Percentiles rank a stretch among this genome's conserved stretches.
These are phyloP conservation scores for Thalassophryne amazonica DNA, from an alignment of 2,797 vertebrate genomes.

Conservation along the genomic window DNA sequence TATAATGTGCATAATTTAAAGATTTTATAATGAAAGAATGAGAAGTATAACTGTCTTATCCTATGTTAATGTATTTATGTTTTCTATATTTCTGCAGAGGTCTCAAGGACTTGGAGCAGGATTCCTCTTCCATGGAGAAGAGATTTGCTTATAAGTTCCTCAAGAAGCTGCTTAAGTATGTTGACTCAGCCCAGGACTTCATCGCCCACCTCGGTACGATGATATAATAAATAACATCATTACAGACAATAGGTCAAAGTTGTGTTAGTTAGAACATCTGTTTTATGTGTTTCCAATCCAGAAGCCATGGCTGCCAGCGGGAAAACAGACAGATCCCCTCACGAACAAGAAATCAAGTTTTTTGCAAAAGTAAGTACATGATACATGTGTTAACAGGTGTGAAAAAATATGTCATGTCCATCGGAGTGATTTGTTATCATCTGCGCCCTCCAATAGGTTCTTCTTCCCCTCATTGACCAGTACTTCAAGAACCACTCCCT, in stretches of 20 bases:
- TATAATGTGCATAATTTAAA: no score
- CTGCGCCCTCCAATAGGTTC: constrained; percentile 79
- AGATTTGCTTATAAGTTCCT: constrained; percentile 97
- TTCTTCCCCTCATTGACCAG: constrained; percentile 96
- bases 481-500: constrained; percentile 98
- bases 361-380: constrained; percentile 91
- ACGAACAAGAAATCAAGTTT: constrained; percentile 98
- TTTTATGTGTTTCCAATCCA: constrained; percentile 65
- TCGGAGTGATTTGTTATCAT: neutral
- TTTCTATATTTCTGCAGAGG: constrained; percentile 73
- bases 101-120: constrained; percentile 88
- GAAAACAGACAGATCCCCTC: constrained; percentile 93
- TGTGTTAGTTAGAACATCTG: neutral
- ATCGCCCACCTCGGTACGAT: constrained; percentile 92
- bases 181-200: constrained; percentile 97
- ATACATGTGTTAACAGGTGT: neutral
- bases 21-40: no score
- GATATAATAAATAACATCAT: neutral
- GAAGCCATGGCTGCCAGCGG: constrained; percentile 93
- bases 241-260: neutral
- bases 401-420: neutral
- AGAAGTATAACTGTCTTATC: no score
- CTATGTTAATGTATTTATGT: neutral
- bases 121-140: constrained; percentile 97
- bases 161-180: constrained; percentile 96